These are phyloP conservation scores for Diabrotica balteata DNA, from an alignment of 2,888 invertebrate genomes.

Conservation along the genomic window DNA sequence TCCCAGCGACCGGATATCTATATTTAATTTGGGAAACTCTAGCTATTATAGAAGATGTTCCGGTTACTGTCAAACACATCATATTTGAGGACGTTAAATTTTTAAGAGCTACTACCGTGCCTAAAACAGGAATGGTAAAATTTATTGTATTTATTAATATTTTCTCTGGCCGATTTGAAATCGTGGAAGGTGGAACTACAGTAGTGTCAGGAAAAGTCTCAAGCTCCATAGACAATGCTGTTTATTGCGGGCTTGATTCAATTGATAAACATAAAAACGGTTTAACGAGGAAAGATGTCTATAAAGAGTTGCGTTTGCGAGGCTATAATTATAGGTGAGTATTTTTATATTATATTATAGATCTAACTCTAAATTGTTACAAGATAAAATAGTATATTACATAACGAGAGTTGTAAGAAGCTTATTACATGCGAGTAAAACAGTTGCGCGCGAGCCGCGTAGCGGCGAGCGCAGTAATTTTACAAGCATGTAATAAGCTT, in stretches of 20 bases:
- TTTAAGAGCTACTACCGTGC: conserved; percentile 63
- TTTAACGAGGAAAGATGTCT: conserved; percentile 69
- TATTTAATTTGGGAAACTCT: conserved; percentile 62
- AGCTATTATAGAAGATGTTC: conserved; percentile 56
- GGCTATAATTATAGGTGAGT: conserved; percentile 66
- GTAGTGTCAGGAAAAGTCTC: conserved; percentile 42
- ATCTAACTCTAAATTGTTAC: too few species aligned
- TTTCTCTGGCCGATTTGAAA: conserved; percentile 50
- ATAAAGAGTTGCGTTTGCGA: conserved; percentile 72
- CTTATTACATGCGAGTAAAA: too few species aligned
- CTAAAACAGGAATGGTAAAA: conserved; percentile 53
- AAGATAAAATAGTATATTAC: too few species aligned
- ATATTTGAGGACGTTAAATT: conserved; percentile 67
- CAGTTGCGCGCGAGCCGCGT: too few species aligned
- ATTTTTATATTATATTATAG: not conserved
- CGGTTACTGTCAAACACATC: conserved; percentile 62
- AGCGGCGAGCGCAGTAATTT: too few species aligned
- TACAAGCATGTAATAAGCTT: too few species aligned
- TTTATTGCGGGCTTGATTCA: not conserved
- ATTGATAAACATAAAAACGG: conserved; percentile 55
- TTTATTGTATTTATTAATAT: conserved; percentile 43
- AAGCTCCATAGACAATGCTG: conserved; percentile 56
- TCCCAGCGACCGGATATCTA: conserved; percentile 68
- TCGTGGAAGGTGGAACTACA: conserved; percentile 40
- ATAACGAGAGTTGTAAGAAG: too few species aligned